Evolutionary conservation across 2,888 invertebrate genomes (phyloP).

Genomic region (Eupeodes luniger): DNA sequence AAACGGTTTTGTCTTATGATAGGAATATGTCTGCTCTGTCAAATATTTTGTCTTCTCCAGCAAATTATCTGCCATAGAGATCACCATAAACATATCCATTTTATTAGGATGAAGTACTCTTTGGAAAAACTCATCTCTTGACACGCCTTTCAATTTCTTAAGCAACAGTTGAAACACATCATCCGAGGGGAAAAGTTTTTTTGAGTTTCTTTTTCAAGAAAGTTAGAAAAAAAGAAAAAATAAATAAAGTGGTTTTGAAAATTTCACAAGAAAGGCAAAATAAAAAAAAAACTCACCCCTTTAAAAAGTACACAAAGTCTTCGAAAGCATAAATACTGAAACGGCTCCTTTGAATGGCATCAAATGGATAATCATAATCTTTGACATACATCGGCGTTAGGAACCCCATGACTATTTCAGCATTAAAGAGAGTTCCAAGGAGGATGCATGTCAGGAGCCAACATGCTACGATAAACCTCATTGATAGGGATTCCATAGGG

Average conservation of each 20-base stretch:
- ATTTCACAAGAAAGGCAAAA: background rate
- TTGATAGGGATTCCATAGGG: slow-evolving; percentile 27
- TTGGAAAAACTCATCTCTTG: slow-evolving; percentile 52
- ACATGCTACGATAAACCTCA: slow-evolving; percentile 38
- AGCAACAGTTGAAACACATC: slow-evolving; percentile 50
- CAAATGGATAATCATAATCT: slow-evolving; percentile 55
- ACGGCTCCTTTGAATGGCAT: slow-evolving; percentile 45
- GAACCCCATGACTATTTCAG: slow-evolving; percentile 61
- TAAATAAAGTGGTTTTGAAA: background rate
- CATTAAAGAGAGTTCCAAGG: slow-evolving; percentile 57
- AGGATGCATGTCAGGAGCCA: slow-evolving; percentile 61
- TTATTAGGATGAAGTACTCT: slow-evolving; percentile 59
- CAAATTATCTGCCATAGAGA: slow-evolving; percentile 55
- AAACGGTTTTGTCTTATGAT: slow-evolving; percentile 61
- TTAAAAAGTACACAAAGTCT: slow-evolving; percentile 54
- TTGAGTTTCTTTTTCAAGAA: slow-evolving; percentile 47
- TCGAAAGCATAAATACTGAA: slow-evolving; percentile 52
- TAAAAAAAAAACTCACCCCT: slow-evolving; percentile 44
- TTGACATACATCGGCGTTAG: slow-evolving; percentile 29
- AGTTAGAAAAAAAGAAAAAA: background rate
- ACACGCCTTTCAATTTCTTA: slow-evolving; percentile 36
- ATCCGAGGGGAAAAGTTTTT: slow-evolving; percentile 56
- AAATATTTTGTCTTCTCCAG: slow-evolving; percentile 60
- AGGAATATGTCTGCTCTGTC: slow-evolving; percentile 66
- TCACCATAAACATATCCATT: slow-evolving; percentile 63